Evolutionary conservation across 2,797 vertebrate species (phyloP), one percentile per base, ranked within the genome.

Genomic region (Ibycter americanus): DNA sequence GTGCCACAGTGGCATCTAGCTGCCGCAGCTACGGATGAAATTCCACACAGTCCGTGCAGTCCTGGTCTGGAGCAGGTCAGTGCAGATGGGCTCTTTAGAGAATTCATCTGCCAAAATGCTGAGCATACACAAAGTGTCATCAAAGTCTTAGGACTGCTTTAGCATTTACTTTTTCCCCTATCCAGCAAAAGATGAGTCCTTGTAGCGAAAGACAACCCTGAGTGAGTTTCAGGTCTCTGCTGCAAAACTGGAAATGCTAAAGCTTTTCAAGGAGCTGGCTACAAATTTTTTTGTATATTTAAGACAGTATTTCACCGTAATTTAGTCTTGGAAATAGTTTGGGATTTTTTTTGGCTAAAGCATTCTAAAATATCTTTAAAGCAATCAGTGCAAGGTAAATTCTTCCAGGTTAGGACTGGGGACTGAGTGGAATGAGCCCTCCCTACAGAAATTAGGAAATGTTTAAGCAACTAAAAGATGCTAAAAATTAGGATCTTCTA

Each of bases 1-100:
- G 93, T 96, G 95, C 95, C 96, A 97, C 96, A 96, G 96, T 97
- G 94, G 94, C 95, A 97, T 42, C 96, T 95, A 97, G 94, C 95
- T 96, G 97, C 94, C 10, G 12, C 68, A 86, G 5, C 27, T 38
- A 32, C 70, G 6, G 89, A 17, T 51, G 42, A 62, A 87, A 80
- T 68, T 58, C n/a, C 52, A 8, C 31, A 4, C 21, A 29, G 51
- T n/a, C 46, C 1, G 0, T 26, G 61, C 38, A 26, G 42, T 29
- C 65, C 61, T 18, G 38, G 7, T n/a, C 49, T 32, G 70, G 72
- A 90, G 52, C 74, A 77, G 93, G 78, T 87, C 95, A 83, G 52
- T 12, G 34, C 61, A 59, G 76, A 90, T 36, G 80, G 62, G 46
- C 54, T 95, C 76, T 32, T 54, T 0, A 12, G 80, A 68, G 80